Percentiles rank a stretch among this genome's conserved stretches.
phyloP scores from a whole-genome alignment of 1,140 invertebrate species.

The Xylocopa sonorina region DNA sequence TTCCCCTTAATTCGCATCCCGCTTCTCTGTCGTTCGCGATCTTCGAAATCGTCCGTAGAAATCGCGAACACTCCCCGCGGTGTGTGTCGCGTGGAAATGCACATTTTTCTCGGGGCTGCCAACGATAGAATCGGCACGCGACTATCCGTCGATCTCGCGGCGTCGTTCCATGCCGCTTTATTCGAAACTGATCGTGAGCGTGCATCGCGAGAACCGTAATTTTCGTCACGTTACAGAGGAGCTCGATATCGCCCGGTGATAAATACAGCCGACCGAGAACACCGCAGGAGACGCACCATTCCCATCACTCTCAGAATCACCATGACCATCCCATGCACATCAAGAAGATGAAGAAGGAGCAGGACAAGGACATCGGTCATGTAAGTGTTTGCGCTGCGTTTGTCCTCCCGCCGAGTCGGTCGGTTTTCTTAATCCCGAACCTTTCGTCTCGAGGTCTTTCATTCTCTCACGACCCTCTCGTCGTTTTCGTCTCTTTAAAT shows the following conservation, averaged over 20 bases:
- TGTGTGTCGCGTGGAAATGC: too few relatives aligned
- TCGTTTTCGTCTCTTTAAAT: neutral
- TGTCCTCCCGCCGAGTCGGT: too few relatives aligned
- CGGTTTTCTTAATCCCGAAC: neutral
- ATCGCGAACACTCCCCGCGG: too few relatives aligned
- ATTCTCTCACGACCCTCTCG: neutral
- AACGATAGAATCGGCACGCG: constrained; percentile 23
- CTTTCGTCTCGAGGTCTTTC: neutral
- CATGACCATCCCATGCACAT: constrained; percentile 81
- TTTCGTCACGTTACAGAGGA: constrained; percentile 86
- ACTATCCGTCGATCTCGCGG: constrained; percentile 1
- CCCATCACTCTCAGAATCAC: constrained; percentile 78
- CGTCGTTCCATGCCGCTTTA: neutral
- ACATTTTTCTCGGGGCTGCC: neutral
- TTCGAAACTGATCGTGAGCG: neutral
- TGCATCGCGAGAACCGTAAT: constrained; percentile 9
- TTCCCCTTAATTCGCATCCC: too few relatives aligned
- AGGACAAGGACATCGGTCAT: constrained; percentile 79
- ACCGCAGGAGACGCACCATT: constrained; percentile 83
- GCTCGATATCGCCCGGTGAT: constrained; percentile 80
- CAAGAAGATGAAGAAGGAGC: constrained; percentile 81
- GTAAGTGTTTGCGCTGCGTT: constrained; percentile 69
- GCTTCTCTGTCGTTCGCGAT: too few relatives aligned
- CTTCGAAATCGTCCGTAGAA: too few relatives aligned
- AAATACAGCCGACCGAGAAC: constrained; percentile 85